Evolutionary conservation across 2,113 vertebrate genomes (phyloP), one percentile per base, ranked within the genome.

Genomic region (Entelurus aequoreus): DNA sequence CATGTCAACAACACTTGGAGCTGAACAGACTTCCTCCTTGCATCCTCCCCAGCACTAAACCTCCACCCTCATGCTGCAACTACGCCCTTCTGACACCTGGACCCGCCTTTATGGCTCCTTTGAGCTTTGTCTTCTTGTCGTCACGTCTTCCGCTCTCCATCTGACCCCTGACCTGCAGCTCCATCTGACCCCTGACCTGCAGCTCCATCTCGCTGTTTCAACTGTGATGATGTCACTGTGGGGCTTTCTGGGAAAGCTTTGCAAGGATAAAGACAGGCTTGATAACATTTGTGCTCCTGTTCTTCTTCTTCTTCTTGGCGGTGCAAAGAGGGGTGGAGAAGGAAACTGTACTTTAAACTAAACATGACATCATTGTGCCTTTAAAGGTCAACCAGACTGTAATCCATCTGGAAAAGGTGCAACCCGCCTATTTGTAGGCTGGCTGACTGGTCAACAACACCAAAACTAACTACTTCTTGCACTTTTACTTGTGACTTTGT

Each of bases 271-370:
- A 71, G 78, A 75, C 68, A 78, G 79, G 65, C 64, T 48, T 63
- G 87, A 86, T 86, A 84, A 84, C 50, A 78, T 63, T 85, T 68
- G 83, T 76, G 48, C 66, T 74, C 66, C 61, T 82, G 75, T 56
- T 53, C 15, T 28, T 72, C 66, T 71, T 75, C 65, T 80, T 66
- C 69, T 56, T 60, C 50, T 63, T 56, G 21, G 8, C 2, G 3
- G 42, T 57, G 49, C 58, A 38, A 54, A 44, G 58, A 59, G 14
- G 58, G 68, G 58, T 40, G 49, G 54, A 52, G 48, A 66, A 3
- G 57, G 78, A 72, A 82, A 79, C 70, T 58, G 66, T 36, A 58
- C 38, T 63, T 66, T 49, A 54, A 52, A 48, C 56, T n/a, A 54
- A 53, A 58, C 63, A 51, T n/a, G 42, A 40, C 38, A 16, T 8